These are phyloP conservation scores for Keiferia lycopersicella DNA, from an alignment of 2,888 invertebrate species.

Conservation along the genomic window DNA sequence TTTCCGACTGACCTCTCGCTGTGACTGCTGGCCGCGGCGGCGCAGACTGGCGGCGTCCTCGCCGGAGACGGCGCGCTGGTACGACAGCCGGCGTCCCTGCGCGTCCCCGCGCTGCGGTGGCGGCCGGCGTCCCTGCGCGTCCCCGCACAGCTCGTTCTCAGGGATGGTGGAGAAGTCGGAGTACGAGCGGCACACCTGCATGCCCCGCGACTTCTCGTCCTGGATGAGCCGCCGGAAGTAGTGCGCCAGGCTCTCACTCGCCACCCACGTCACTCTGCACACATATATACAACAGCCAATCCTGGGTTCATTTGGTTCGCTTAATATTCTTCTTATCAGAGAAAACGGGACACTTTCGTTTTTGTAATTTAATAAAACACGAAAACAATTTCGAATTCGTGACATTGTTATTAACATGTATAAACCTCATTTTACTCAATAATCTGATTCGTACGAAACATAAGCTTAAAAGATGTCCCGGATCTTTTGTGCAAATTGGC, in stretches of 20 bases:
- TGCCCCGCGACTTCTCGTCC: slow-evolving; percentile 59
- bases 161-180: slow-evolving; percentile 64
- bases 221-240: slow-evolving; percentile 65
- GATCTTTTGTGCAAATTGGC: too few species aligned
- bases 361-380: too few species aligned
- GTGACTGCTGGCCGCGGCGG: slow-evolving; percentile 46
- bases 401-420: too few species aligned
- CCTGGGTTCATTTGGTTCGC: too few species aligned
- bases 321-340: too few species aligned
- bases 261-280: slow-evolving; percentile 71
- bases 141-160: slow-evolving; percentile 48
- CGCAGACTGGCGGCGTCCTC: slow-evolving; percentile 56
- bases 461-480: too few species aligned
- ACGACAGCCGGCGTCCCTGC: slow-evolving; percentile 58
- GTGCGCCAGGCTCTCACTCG: slow-evolving; percentile 67
- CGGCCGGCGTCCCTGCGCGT: slow-evolving; percentile 56
- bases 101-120: slow-evolving; percentile 74
- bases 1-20: slow-evolving; percentile 54
- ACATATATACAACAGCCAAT: slow-evolving; percentile 31
- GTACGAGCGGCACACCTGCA: slow-evolving; percentile 54
- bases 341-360: too few species aligned
- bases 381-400: too few species aligned
- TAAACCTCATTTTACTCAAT: too few species aligned
- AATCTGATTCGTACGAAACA: too few species aligned
- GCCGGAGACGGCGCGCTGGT: slow-evolving; percentile 65